Conservation (phyloP, 1,140 invertebrate genomes). For the Caenorhabditis briggsae region DNA sequence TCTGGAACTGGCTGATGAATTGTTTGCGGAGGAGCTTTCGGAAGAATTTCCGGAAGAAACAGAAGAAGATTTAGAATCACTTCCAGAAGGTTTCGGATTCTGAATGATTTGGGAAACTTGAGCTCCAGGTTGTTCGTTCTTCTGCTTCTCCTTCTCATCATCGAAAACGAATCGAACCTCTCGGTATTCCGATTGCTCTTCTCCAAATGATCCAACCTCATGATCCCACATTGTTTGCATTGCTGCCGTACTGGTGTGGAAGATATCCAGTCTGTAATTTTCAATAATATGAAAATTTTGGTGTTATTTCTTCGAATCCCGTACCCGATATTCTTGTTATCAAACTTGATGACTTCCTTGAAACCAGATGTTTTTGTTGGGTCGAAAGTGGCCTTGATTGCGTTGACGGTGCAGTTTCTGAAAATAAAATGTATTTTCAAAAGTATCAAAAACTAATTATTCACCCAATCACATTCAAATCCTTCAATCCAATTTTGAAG, state of each 20-base stretch:
- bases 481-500: slow-evolving; percentile 19
- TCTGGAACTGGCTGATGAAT: background rate
- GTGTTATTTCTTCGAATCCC: background rate
- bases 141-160: background rate
- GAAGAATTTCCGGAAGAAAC: background rate
- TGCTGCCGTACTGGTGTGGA: background rate
- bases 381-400: background rate
- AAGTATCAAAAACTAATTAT: background rate
- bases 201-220: slow-evolving; percentile 19
- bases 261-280: background rate
- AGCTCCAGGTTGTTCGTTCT: background rate
- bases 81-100: background rate
- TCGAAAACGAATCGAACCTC: slow-evolving; percentile 22
- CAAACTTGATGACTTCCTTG: slow-evolving; percentile 9
- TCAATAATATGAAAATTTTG: background rate
- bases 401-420: slow-evolving; percentile 16
- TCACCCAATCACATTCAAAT: background rate
- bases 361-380: slow-evolving; percentile 14
- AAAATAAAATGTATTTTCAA: background rate
- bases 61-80: background rate
- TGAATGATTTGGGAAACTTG: background rate
- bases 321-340: slow-evolving; percentile 37
- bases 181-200: slow-evolving; percentile 30
- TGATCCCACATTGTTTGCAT: slow-evolving; percentile 32
- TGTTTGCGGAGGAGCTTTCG: background rate